Evolutionary conservation across 1,140 invertebrate species (phyloP), one percentile per base, ranked within the genome.

Genomic region (Mylabris phalerata): DNA sequence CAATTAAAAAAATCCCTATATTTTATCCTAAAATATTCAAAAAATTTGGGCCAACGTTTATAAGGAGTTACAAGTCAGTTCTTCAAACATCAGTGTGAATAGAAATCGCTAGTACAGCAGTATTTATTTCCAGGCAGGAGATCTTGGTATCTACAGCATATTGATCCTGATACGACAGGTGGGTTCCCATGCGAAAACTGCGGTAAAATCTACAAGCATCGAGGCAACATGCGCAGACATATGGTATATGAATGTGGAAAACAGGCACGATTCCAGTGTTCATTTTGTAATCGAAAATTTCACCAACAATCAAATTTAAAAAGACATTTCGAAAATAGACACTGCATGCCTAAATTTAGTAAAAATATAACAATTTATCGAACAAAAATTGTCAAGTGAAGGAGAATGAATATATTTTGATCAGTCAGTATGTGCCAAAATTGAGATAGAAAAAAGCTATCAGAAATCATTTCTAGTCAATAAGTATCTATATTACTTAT

Each of bases 161-260:
- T 63, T 48, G 68, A 67, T 55, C 61, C 62, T 42, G 67, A 66
- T 41, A 59, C 57, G 42, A 41, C 63, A 62, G 69, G 71, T 64
- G 68, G 69, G 13, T 78, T 78, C 63, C 75, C 72, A 26, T 78
- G 77, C 60, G 54, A 25, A 49, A 71, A 71, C 39, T 79, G 77
- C 62, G 69, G 68, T 32, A 75, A 71, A 55, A 63, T 72, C 55
- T 82, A 82, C 71, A 79, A 78, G 59, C 75, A 79, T 58, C 77
- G 75, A 56, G 77, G 77, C 76, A 77, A 71, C 71, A 75, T 61
- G 76, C 75, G 25, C 60, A 71, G 74, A 48, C 75, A 75, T 60
- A 63, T 73, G 49, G 66, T 73, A 7, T 73, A 76, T 61, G 75
- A 77, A 50, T 79, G 76, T 63, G 75, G 75, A 48, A 77, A 74